Percentiles rank a stretch among this genome's conserved stretches.
phyloP scores from a whole-genome alignment of 1,140 invertebrate species.

The Caerostris darwini region DNA sequence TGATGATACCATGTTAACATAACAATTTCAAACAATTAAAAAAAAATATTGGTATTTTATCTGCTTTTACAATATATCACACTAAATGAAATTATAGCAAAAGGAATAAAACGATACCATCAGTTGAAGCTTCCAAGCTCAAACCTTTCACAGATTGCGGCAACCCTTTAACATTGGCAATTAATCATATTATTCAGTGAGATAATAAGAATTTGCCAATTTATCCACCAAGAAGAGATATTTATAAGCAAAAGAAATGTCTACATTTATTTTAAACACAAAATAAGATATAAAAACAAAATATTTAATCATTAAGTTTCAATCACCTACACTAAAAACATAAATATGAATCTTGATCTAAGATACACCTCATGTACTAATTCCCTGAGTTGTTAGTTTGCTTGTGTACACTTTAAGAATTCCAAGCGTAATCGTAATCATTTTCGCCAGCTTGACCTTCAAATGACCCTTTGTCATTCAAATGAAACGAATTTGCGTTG shows the following conservation, averaged over 20 bases:
- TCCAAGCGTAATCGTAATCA: slow-evolving; percentile 49
- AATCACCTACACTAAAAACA: background rate
- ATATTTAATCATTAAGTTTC: background rate
- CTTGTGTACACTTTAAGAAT: background rate
- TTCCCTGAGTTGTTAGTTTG: background rate
- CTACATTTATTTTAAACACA: no score
- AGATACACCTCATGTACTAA: background rate
- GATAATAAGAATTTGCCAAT: background rate
- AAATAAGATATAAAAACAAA: no score
- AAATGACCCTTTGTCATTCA: background rate
- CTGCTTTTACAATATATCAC: no score
- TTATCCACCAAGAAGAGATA: background rate
- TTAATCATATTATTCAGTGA: background rate
- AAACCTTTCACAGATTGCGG: background rate
- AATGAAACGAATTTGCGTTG: background rate
- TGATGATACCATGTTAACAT: no score
- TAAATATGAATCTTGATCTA: background rate
- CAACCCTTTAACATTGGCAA: slow-evolving; percentile 1
- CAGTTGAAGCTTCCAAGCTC: background rate
- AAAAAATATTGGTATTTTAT: no score
- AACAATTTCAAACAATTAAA: no score
- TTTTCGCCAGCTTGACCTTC: slow-evolving; percentile 14
- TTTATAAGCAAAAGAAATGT: background rate
- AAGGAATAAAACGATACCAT: background rate
- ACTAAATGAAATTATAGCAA: no score